Conservation (phyloP, 1,140 invertebrate species). For the Ptiloglossa arizonensis region DNA sequence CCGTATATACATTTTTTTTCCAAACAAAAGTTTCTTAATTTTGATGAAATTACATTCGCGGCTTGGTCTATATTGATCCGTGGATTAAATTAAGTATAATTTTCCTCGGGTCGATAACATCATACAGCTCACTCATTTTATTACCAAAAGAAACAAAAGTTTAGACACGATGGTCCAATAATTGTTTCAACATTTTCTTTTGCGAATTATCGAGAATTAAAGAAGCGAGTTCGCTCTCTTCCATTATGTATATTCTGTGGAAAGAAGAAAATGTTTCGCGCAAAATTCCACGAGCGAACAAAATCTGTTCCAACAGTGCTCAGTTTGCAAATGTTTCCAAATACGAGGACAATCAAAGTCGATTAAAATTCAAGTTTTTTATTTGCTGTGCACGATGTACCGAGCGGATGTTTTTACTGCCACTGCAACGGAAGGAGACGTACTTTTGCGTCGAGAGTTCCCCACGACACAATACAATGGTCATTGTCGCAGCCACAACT, state of each 20-base stretch:
- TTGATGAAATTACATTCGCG: too few species aligned
- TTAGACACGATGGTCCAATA: background rate
- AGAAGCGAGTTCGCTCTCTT: background rate
- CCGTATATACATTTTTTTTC: too few species aligned
- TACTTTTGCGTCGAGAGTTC: slow-evolving; percentile 10
- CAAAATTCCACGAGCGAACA: background rate
- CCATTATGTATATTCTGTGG: background rate
- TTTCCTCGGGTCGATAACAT: too few species aligned
- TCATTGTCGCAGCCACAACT: slow-evolving; percentile 24
- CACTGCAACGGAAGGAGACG: background rate
- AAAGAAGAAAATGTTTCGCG: too few species aligned
- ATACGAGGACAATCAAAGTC: background rate
- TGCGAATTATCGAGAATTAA: too few species aligned
- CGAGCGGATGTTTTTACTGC: background rate
- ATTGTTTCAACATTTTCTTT: too few species aligned
- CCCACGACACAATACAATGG: slow-evolving; percentile 27
- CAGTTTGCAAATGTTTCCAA: background rate
- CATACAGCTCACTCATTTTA: too few species aligned
- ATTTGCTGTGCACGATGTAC: background rate
- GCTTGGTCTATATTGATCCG: too few species aligned
- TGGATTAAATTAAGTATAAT: too few species aligned
- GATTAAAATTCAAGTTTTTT: slow-evolving; percentile 5
- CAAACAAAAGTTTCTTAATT: too few species aligned
- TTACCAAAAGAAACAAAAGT: too few species aligned
- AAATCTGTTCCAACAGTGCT: background rate